phyloP scores from a whole-genome alignment of 2,113 vertebrate genomes.

The Tragelaphus scriptus region DNA sequence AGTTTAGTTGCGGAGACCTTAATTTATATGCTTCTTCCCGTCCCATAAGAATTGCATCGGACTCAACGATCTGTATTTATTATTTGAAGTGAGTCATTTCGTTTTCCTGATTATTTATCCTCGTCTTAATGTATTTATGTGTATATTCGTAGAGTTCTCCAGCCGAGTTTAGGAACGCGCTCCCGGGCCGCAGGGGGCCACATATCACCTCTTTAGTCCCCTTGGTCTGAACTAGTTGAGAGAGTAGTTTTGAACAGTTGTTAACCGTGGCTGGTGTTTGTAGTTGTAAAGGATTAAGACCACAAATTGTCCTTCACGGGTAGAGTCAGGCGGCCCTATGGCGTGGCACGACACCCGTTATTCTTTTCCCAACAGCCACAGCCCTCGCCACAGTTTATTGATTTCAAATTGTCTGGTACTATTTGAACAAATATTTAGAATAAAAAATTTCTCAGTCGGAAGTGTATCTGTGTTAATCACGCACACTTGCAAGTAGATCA shows the following conservation, averaged over 20 bases:
- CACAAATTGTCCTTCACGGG: constrained; percentile 87
- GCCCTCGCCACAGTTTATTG: constrained; percentile 75
- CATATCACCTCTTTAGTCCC: constrained; percentile 90
- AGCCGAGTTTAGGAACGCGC: constrained; percentile 85
- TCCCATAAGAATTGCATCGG: constrained; percentile 85
- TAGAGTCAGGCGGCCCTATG: constrained; percentile 84
- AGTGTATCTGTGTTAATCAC: constrained; percentile 71
- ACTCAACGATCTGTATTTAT: constrained; percentile 95
- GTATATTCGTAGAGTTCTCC: constrained; percentile 89
- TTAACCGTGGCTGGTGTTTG: constrained; percentile 91
- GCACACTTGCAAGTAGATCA: constrained; percentile 68
- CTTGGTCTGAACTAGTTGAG: constrained; percentile 85
- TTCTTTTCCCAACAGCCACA: constrained; percentile 70
- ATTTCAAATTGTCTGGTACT: constrained; percentile 81
- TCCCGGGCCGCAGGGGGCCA: constrained; percentile 83
- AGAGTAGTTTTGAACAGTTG: constrained; percentile 89
- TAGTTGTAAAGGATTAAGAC: constrained; percentile 89
- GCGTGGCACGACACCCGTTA: constrained; percentile 74
- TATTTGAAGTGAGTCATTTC: constrained; percentile 93
- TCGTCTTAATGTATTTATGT: constrained; percentile 97
- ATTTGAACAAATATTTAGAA: constrained; percentile 82
- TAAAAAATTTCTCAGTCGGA: constrained; percentile 79
- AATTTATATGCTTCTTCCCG: constrained; percentile 90
- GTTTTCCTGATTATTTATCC: constrained; percentile 99
- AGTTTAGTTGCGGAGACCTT: constrained; percentile 82